These are phyloP conservation scores for Agrotis ipsilon DNA, from an alignment of 2,888 invertebrate genomes.

Conservation along the genomic window DNA sequence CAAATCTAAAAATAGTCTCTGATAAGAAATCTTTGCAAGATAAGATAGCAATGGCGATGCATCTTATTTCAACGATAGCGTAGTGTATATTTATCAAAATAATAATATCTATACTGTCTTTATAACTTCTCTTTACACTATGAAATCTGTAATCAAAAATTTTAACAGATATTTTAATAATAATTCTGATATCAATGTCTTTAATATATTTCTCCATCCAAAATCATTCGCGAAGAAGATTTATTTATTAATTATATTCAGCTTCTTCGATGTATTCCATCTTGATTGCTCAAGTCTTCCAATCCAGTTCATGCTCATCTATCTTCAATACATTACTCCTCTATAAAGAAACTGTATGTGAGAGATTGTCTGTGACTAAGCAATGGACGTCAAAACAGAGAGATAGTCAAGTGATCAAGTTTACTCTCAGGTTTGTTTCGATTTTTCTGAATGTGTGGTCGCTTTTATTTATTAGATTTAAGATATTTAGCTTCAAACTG, in stretches of 20 bases:
- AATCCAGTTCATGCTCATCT: conserved; percentile 78
- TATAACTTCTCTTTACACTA: conserved; percentile 10
- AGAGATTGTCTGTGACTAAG: conserved; percentile 70
- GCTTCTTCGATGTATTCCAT: conserved; percentile 68
- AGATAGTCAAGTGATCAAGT: conserved; percentile 79
- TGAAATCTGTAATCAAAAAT: neutral
- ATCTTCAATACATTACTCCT: conserved; percentile 60
- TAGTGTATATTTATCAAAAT: conserved; percentile 21
- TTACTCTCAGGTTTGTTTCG: conserved; percentile 69
- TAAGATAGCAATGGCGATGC: conserved; percentile 35
- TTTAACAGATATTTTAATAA: neutral
- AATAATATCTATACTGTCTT: conserved; percentile 11
- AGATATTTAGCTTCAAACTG: conserved; percentile 77
- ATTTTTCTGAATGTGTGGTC: conserved; percentile 67
- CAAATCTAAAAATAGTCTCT: conserved; percentile 31
- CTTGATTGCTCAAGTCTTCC: conserved; percentile 85
- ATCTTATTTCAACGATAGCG: conserved; percentile 34
- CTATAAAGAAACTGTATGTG: conserved; percentile 44
- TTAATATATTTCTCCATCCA: conserved; percentile 55
- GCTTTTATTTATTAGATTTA: conserved; percentile 75
- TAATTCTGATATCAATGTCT: conserved; percentile 56
- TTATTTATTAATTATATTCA: conserved; percentile 56
- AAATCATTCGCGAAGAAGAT: conserved; percentile 62
- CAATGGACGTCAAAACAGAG: conserved; percentile 63
- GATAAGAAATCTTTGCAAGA: conserved; percentile 46